Conservation (phyloP, 2,888 invertebrate genomes). For the Coleophora flavipennella region DNA sequence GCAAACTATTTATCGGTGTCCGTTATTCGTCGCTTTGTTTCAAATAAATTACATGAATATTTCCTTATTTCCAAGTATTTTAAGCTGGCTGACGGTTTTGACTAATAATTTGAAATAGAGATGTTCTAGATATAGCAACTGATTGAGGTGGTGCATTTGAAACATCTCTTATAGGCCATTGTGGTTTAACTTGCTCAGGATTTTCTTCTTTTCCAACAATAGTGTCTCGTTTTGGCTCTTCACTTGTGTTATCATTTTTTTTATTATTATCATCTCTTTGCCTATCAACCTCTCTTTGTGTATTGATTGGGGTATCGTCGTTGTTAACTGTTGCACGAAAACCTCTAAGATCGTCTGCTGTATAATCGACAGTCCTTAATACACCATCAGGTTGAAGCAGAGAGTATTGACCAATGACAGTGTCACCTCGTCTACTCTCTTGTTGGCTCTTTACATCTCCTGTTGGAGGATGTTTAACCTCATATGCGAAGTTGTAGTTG, state of each 20-base stretch:
- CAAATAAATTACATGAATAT: background rate
- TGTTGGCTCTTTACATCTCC: conserved; percentile 71
- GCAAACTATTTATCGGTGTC: conserved; percentile 31
- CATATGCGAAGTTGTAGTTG: conserved; percentile 70
- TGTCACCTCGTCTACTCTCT: conserved; percentile 63
- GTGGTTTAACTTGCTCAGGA: conserved; percentile 6
- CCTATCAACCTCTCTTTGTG: conserved; percentile 1
- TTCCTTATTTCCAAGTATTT: conserved; percentile 36
- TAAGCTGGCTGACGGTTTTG: conserved; percentile 14
- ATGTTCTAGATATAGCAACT: conserved; percentile 41
- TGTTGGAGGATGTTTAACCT: conserved; percentile 65
- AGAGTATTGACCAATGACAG: conserved; percentile 68
- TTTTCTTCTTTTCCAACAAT: conserved; percentile 4
- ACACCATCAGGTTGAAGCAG: conserved; percentile 69
- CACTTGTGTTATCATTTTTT: background rate
- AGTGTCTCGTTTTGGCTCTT: conserved; percentile 8
- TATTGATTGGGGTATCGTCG: conserved; percentile 20
- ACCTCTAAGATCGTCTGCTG: conserved; percentile 65
- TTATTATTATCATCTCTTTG: conserved; percentile 2
- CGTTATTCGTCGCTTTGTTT: conserved; percentile 17
- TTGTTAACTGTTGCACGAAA: conserved; percentile 70
- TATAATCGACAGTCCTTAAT: conserved; percentile 68
- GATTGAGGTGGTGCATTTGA: conserved; percentile 27
- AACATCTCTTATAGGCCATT: conserved; percentile 10
- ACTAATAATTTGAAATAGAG: conserved; percentile 41